These are phyloP conservation scores for Agonopterix alstromeriana DNA, from an alignment of 2,888 invertebrate species.

Conservation along the genomic window DNA sequence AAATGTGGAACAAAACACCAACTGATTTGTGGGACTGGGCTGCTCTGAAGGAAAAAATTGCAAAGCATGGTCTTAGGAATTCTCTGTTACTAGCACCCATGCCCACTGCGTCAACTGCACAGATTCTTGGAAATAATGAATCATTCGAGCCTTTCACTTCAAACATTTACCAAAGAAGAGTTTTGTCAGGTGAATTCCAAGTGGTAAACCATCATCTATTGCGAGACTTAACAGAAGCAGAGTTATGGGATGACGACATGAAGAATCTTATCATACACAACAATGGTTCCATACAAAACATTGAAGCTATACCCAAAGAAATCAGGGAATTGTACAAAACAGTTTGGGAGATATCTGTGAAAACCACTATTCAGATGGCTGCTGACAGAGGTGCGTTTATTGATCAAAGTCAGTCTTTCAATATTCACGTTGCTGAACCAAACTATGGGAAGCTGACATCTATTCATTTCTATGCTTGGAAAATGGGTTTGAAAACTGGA, in stretches of 20 bases:
- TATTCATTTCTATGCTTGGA: slow-evolving; percentile 99
- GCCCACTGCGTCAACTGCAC: slow-evolving; percentile 99
- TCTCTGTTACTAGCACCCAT: slow-evolving; percentile 96
- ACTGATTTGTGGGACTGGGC: slow-evolving; percentile 94
- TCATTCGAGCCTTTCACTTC: slow-evolving; percentile 99
- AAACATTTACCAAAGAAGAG: slow-evolving; percentile 95
- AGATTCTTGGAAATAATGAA: slow-evolving; percentile 99
- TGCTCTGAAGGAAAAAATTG: slow-evolving; percentile 87
- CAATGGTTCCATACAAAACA: slow-evolving; percentile 94
- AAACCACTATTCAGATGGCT: slow-evolving; percentile 95
- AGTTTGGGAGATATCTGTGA: slow-evolving; percentile 98
- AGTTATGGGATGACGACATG: slow-evolving; percentile 96
- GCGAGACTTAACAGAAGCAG: slow-evolving; percentile 92
- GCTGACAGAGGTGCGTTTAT: slow-evolving; percentile 98
- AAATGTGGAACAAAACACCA: slow-evolving; percentile 97
- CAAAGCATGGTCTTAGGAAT: slow-evolving; percentile 93
- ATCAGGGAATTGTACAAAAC: slow-evolving; percentile 95
- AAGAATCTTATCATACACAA: slow-evolving; percentile 94
- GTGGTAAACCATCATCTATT: slow-evolving; percentile 97
- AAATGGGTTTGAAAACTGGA: slow-evolving; percentile 97
- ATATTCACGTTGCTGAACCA: slow-evolving; percentile 97
- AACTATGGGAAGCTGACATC: slow-evolving; percentile 95
- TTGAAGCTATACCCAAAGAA: slow-evolving; percentile 89
- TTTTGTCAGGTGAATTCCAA: slow-evolving; percentile 96
- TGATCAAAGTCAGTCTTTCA: slow-evolving; percentile 99